Percentiles rank a stretch among this genome's conserved stretches.
These are phyloP conservation scores for Clusia tigrina DNA, from an alignment of 2,888 invertebrate species.

Conservation along the genomic window DNA sequence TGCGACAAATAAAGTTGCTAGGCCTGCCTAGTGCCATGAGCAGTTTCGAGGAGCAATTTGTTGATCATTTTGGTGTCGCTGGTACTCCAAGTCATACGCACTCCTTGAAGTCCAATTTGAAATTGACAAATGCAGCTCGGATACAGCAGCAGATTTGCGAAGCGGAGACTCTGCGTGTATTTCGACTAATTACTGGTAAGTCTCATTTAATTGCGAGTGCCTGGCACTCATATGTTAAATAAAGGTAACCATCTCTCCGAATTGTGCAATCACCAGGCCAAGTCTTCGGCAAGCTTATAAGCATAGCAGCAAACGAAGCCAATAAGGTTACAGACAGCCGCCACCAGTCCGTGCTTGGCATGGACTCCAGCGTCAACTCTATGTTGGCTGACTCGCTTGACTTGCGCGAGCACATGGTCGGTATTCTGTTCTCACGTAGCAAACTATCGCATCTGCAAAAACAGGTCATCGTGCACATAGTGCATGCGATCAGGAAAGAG, in stretches of 20 bases:
- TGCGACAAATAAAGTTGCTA: conserved; percentile 80
- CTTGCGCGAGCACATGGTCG: conserved; percentile 94
- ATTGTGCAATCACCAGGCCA: conserved; percentile 53
- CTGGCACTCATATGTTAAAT: background rate
- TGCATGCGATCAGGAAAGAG: conserved; percentile 90
- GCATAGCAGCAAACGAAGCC: conserved; percentile 61
- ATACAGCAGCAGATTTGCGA: conserved; percentile 90
- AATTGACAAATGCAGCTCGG: conserved; percentile 58
- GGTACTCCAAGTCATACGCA: conserved; percentile 17
- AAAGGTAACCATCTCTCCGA: background rate
- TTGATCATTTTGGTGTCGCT: conserved; percentile 30
- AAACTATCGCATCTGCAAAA: conserved; percentile 92
- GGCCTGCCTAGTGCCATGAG: conserved; percentile 67
- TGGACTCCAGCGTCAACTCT: conserved; percentile 54
- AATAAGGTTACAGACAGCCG: conserved; percentile 30
- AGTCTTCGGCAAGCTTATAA: conserved; percentile 89
- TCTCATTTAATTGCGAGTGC: conserved; percentile 76
- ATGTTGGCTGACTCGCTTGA: conserved; percentile 70
- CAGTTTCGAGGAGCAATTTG: conserved; percentile 37
- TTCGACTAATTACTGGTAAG: conserved; percentile 79
- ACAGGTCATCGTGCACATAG: conserved; percentile 90
- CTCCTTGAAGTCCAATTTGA: conserved; percentile 50
- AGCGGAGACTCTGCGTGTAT: conserved; percentile 89
- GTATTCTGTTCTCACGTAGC: conserved; percentile 92
- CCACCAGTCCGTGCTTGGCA: conserved; percentile 43